Conservation (phyloP, 2,113 vertebrate genomes). For the Vimba vimba region DNA sequence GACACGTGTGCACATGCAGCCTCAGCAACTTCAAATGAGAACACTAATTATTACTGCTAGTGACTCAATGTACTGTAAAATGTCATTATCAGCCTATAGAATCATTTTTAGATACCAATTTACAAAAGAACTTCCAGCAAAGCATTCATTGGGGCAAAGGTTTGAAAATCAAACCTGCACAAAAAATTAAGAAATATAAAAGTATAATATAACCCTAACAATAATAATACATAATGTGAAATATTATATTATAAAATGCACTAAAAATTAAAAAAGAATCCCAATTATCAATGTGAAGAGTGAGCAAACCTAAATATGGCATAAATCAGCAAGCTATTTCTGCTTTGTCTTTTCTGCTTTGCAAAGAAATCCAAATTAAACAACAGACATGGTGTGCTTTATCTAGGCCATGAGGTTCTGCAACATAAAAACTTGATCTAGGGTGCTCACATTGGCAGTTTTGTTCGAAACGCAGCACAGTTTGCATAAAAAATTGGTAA, state of each 20-base stretch:
- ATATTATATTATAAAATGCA: background rate
- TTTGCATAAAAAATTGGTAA: too few species aligned
- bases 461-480: too few species aligned
- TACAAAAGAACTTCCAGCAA: background rate
- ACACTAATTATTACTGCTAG: constrained; percentile 15
- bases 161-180: background rate
- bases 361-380: background rate
- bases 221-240: background rate
- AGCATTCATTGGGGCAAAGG: background rate
- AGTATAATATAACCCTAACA: background rate
- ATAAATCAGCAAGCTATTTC: constrained; percentile 1
- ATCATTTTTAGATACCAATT: background rate
- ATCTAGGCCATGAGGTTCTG: constrained; percentile 52
- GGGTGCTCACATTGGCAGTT: too few species aligned
- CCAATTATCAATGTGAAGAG: background rate
- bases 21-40: background rate
- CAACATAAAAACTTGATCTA: constrained; percentile 25
- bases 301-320: background rate
- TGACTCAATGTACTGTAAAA: constrained; percentile 35
- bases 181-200: background rate
- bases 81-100: constrained; percentile 11
- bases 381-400: constrained; percentile 39
- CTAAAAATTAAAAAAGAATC: background rate
- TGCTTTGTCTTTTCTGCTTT: background rate
- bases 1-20: constrained; percentile 35